Evolutionary conservation across 1,140 invertebrate genomes (phyloP), one percentile per base, ranked within the genome.

Genomic region (Lepidurus apus): DNA sequence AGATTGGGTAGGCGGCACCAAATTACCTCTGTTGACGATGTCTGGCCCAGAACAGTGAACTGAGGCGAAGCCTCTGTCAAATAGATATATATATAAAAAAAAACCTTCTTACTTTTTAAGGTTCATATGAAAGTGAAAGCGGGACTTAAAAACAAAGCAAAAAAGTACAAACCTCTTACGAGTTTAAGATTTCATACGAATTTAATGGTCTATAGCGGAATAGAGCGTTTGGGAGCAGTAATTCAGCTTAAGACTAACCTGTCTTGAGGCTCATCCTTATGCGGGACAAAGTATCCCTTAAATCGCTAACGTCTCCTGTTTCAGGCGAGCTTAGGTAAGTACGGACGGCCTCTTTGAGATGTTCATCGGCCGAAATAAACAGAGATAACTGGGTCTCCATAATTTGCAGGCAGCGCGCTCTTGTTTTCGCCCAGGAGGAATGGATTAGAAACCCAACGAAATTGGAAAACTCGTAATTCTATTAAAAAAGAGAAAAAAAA

Each of bases 211-310:
- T 17, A 65, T 17, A n/a, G 53, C 2, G 11, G 5, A 7, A 11
- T 65, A 65, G 21, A n/a, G 53, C 21, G 17, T 9, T 17, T 65
- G 45, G 4, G 45, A 65, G 9, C 9, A 65, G 13, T n/a, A 65
- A 65, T 65, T 17, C 13, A 17, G 7, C 6, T 65, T 21, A n/a
- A 13, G 21, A 65, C 53, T 21, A 13, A 65, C 53, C 53, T 65
- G 53, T 65, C 53, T 65, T 65, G 13, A 65, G 53, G n/a, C 53
- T 65, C 53, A 65, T 65, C 21, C 53, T 9, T 65, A 65, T 65
- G 17, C n/a, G 53, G 53, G 9, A 13, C 53, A 65, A 65, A 65
- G 53, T 65, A 21, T 65, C 53, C 21, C 53, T 65, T 21, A 65
- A 65, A 65, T 65, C 53, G 6, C 17, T 65, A 65, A 65, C 21